Evolutionary conservation across 2,888 invertebrate genomes (phyloP).

Genomic region (Esperia sulphurella): DNA sequence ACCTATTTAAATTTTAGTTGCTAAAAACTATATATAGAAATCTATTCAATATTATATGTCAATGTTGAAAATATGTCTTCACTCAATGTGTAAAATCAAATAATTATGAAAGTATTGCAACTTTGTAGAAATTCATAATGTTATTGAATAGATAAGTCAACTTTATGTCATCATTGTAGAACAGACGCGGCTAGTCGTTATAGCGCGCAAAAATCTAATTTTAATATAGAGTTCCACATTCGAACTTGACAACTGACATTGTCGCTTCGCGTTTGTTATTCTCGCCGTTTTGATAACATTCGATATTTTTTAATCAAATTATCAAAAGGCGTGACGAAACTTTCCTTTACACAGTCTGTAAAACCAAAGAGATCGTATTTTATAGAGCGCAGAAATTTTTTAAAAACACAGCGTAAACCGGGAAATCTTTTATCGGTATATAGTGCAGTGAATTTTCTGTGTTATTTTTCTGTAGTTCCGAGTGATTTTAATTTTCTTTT

Average conservation of each 20-base stretch:
- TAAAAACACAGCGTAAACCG: slow-evolving; percentile 9
- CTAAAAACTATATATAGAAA: too few species aligned
- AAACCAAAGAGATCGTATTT: neutral
- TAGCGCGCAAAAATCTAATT: slow-evolving; percentile 47
- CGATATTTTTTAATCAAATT: slow-evolving; percentile 29
- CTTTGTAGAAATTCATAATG: neutral
- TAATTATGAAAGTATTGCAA: too few species aligned
- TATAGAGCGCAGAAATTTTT: neutral
- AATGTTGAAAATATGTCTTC: too few species aligned
- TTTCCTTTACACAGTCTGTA: neutral
- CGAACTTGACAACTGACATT: slow-evolving; percentile 61
- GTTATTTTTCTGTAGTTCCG: neutral
- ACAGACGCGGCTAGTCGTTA: slow-evolving; percentile 27
- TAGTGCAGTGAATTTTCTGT: neutral
- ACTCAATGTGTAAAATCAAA: too few species aligned
- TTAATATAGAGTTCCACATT: slow-evolving; percentile 58
- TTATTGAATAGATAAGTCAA: neutral
- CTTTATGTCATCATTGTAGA: slow-evolving; percentile 40
- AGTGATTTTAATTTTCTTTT: neutral
- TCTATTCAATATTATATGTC: too few species aligned
- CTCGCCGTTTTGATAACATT: slow-evolving; percentile 36
- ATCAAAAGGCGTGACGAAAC: neutral
- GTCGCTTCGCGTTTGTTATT: slow-evolving; percentile 54
- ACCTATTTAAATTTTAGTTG: too few species aligned
- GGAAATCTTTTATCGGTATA: neutral